Evolutionary conservation across 2,888 invertebrate species (phyloP).

Genomic region (Ernsta delagoae): DNA sequence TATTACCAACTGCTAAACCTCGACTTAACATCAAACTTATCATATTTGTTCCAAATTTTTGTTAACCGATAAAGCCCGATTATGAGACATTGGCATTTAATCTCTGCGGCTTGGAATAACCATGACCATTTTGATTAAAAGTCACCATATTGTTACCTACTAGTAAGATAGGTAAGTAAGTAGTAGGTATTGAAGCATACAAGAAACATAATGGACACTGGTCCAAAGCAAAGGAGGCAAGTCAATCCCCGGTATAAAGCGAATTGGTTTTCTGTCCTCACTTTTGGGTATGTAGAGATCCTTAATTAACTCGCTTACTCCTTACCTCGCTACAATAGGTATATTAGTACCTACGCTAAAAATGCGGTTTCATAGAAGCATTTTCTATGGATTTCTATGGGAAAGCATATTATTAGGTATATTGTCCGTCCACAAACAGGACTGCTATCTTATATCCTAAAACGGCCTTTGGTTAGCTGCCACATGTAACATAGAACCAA

Average conservation of each 20-base stretch:
- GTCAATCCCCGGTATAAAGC: slow-evolving; percentile 81
- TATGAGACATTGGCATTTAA: neutral
- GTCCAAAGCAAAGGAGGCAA: slow-evolving; percentile 67
- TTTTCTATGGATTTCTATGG: too few species aligned
- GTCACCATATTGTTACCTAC: neutral
- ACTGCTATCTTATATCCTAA: neutral
- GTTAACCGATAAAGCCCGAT: too few species aligned
- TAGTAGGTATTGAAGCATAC: neutral
- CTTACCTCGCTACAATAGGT: too few species aligned
- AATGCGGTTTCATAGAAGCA: too few species aligned
- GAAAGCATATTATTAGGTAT: too few species aligned
- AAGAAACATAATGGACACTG: slow-evolving; percentile 65
- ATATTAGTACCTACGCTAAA: too few species aligned
- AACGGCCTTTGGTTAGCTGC: neutral
- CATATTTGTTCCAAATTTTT: too few species aligned
- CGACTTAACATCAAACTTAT: too few species aligned
- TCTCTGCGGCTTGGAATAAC: neutral
- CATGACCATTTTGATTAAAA: slow-evolving; percentile 4
- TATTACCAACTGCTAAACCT: too few species aligned
- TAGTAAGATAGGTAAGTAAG: neutral
- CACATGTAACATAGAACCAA: neutral
- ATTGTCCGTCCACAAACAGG: too few species aligned
- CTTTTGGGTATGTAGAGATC: slow-evolving; percentile 78
- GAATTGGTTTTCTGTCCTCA: slow-evolving; percentile 80
- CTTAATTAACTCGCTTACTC: too few species aligned